A percentile compares a stretch with the other conserved stretches of the same genome.
phyloP scores from a whole-genome alignment of 2,797 vertebrate genomes.

The Coendou prehensilis region DNA sequence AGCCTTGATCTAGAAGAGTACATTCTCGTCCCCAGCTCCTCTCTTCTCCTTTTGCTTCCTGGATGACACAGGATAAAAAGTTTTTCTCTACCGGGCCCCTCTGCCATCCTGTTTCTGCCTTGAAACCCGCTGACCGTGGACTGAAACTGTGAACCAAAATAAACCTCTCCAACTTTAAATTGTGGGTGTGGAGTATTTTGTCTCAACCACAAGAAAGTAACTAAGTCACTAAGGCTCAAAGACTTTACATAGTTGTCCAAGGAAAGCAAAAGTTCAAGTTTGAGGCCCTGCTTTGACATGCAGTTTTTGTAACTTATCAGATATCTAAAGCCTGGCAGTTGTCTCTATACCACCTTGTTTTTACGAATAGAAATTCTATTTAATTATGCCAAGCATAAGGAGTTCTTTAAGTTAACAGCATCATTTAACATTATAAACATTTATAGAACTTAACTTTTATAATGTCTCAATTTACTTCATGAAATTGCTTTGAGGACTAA shows the following conservation, averaged over 20 bases:
- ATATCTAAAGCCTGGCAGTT: neutral
- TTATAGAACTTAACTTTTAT: conserved; percentile 9
- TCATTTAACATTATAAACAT: conserved; percentile 18
- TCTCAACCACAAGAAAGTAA: neutral
- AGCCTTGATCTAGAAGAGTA: neutral
- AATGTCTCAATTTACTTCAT: conserved; percentile 10
- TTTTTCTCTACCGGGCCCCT: neutral
- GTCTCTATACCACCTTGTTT: neutral
- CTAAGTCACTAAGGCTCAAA: neutral
- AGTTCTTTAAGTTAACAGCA: neutral
- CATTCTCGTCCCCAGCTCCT: neutral
- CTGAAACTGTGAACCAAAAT: neutral
- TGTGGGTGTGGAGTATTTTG: neutral
- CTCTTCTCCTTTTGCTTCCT: neutral
- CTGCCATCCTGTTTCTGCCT: neutral
- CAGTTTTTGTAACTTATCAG: neutral
- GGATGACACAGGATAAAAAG: neutral
- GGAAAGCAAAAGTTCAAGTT: neutral
- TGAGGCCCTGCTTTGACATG: neutral
- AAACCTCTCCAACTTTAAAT: neutral
- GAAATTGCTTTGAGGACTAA: conserved; percentile 44
- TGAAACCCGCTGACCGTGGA: neutral
- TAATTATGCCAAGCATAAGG: neutral
- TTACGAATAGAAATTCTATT: conserved; percentile 9
- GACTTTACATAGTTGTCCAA: neutral